Evolutionary conservation across 2,797 vertebrate species (phyloP).

Genomic region (Antennarius maculatus): DNA sequence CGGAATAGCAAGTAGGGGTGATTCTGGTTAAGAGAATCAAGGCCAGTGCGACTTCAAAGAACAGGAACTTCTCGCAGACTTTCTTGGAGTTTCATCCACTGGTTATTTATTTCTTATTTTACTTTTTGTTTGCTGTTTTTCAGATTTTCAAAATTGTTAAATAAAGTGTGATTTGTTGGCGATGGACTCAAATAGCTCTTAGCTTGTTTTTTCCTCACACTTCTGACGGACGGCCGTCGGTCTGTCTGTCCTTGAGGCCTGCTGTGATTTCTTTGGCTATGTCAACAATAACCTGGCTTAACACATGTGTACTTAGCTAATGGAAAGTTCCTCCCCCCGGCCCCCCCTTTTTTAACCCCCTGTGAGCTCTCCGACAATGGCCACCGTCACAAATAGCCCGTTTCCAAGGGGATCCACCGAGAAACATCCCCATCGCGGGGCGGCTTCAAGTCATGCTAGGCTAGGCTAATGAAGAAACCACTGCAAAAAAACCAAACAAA

Average conservation of each 20-base stretch:
- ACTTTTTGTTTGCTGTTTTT: constrained; percentile 40
- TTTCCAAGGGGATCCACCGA: constrained; percentile 66
- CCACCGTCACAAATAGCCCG: constrained; percentile 67
- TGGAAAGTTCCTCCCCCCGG: constrained; percentile 78
- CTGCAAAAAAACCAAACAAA: constrained; percentile 13
- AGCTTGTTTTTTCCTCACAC: constrained; percentile 59
- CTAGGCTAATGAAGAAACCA: constrained; percentile 61
- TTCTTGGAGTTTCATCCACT: constrained; percentile 15
- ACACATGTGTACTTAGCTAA: constrained; percentile 82
- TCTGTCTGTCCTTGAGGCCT: constrained; percentile 61
- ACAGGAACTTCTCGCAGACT: constrained; percentile 15
- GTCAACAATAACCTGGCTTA: constrained; percentile 81
- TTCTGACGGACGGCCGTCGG: constrained; percentile 56
- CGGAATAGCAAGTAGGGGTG: constrained; percentile 77
- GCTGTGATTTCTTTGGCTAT: constrained; percentile 75
- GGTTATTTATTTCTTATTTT: background rate
- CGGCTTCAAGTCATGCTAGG: constrained; percentile 44
- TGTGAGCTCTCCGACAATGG: constrained; percentile 66
- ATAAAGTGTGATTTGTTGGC: background rate
- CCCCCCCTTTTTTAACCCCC: constrained; percentile 56
- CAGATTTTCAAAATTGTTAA: background rate
- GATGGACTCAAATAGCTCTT: constrained; percentile 50
- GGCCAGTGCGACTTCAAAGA: constrained; percentile 67
- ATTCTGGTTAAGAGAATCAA: constrained; percentile 70
- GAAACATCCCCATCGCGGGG: constrained; percentile 51